Percentiles rank a stretch among this genome's conserved stretches.
Conservation (phyloP, 2,888 invertebrate genomes). For the Conus canariensis region DNA sequence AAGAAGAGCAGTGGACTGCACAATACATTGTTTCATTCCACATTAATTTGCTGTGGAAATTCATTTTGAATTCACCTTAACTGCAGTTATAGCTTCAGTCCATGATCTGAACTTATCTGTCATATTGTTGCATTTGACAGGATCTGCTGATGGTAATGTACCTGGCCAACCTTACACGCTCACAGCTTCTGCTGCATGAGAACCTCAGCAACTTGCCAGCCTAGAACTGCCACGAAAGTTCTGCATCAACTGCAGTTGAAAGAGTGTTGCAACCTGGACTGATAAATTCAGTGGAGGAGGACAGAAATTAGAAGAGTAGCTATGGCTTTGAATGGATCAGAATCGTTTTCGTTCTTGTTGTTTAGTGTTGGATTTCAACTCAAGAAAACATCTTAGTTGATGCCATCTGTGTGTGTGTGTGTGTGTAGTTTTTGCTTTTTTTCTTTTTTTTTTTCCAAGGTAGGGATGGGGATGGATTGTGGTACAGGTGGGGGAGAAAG, state of each 20-base stretch:
- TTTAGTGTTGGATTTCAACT: background rate
- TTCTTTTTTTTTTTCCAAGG: too few relatives aligned
- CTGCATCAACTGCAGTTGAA: background rate
- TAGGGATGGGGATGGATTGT: too few relatives aligned
- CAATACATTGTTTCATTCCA: too few relatives aligned
- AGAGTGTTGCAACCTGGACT: background rate
- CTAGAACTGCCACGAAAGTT: background rate
- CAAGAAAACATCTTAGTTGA: background rate
- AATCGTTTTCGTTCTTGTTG: background rate
- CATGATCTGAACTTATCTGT: background rate
- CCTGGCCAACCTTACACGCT: slow-evolving; percentile 95
- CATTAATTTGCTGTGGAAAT: too few relatives aligned
- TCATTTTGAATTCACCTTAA: too few relatives aligned
- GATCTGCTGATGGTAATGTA: slow-evolving; percentile 98
- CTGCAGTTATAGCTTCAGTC: too few relatives aligned
- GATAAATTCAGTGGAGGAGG: background rate
- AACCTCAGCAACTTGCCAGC: slow-evolving; percentile 83
- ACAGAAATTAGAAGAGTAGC: background rate
- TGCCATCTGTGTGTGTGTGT: background rate
- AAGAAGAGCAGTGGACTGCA: too few relatives aligned
- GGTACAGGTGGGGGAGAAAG: too few relatives aligned
- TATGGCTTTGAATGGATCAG: background rate
- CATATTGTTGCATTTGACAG: slow-evolving; percentile 70
- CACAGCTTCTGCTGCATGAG: slow-evolving; percentile 97
- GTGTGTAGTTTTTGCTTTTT: background rate